A percentile compares a stretch with the other conserved stretches of the same genome.
phyloP scores from a whole-genome alignment of 2,797 vertebrate genomes.

The Muraenolepis orangiensis region DNA sequence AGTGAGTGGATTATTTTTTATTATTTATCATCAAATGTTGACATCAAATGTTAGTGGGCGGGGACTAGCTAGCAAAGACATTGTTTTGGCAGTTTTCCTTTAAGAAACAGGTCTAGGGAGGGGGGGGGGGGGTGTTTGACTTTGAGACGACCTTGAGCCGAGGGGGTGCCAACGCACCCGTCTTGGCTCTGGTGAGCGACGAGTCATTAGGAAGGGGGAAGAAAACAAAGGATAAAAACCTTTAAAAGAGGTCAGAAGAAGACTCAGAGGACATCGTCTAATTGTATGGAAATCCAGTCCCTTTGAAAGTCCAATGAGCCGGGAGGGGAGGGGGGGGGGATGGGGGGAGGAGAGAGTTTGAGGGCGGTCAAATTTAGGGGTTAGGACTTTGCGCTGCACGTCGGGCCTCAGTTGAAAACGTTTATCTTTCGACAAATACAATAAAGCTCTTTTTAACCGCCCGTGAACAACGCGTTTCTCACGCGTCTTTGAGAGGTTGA shows the following conservation, averaged over 20 bases:
- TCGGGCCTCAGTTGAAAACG: background rate
- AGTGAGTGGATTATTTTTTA: too few relatives aligned
- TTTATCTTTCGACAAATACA: too few relatives aligned
- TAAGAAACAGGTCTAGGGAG: background rate
- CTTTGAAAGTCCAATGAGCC: background rate
- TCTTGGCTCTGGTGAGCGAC: background rate
- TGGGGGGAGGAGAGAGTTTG: background rate
- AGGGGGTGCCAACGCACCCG: background rate
- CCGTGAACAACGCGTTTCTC: too few relatives aligned
- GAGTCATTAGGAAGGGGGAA: background rate
- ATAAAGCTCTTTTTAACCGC: too few relatives aligned
- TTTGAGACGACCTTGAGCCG: background rate
- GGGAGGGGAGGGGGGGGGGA: too few relatives aligned
- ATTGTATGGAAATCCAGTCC: background rate
- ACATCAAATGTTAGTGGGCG: too few relatives aligned
- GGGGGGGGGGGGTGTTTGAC: too few relatives aligned
- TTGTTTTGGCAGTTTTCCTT: background rate
- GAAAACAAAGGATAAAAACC: background rate
- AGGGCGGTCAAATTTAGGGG: background rate
- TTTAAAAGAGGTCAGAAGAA: background rate
- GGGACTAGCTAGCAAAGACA: too few relatives aligned
- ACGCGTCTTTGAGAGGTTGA: background rate
- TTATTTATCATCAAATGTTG: too few relatives aligned
- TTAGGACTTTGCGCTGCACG: background rate
- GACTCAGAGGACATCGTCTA: background rate